Evolutionary conservation across 2,888 invertebrate genomes (phyloP).

Genomic region (Ethmia dodecea): DNA sequence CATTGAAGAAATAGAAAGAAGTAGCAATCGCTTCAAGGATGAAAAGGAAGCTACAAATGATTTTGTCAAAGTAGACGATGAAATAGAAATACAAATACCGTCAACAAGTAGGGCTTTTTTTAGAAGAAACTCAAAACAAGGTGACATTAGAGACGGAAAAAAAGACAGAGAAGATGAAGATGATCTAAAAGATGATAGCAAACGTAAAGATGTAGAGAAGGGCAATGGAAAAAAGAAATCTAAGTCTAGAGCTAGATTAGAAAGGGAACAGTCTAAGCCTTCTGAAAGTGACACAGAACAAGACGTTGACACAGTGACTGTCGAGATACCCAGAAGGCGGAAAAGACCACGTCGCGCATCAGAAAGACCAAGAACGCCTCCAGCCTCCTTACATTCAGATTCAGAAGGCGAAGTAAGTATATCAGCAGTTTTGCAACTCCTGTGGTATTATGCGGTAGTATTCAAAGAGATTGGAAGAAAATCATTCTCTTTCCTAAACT

Average conservation of each 20-base stretch:
- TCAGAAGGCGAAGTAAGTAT: conserved; percentile 62
- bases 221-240: conserved; percentile 64
- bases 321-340: conserved; percentile 67
- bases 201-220: conserved; percentile 55
- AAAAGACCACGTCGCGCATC: conserved; percentile 62
- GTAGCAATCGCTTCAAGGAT: conserved; percentile 49
- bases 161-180: conserved; percentile 32
- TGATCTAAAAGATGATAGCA: conserved; percentile 47
- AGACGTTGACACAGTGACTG: conserved; percentile 69
- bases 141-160: conserved; percentile 22
- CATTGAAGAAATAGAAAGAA: conserved; percentile 69
- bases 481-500: too few species aligned
- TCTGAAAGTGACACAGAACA: conserved; percentile 69
- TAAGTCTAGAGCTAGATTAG: conserved; percentile 64
- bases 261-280: conserved; percentile 69
- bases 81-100: conserved; percentile 29
- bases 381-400: conserved; percentile 62
- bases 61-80: conserved; percentile 22
- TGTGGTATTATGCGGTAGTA: too few species aligned
- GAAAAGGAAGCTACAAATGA: conserved; percentile 25
- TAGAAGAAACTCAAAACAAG: conserved; percentile 33
- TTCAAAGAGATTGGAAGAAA: too few species aligned
- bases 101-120: conserved; percentile 36
- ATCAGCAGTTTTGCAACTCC: neutral
- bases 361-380: conserved; percentile 65